Evolutionary conservation across 2,113 vertebrate species (phyloP).

Genomic region (Pristiophorus japonicus): DNA sequence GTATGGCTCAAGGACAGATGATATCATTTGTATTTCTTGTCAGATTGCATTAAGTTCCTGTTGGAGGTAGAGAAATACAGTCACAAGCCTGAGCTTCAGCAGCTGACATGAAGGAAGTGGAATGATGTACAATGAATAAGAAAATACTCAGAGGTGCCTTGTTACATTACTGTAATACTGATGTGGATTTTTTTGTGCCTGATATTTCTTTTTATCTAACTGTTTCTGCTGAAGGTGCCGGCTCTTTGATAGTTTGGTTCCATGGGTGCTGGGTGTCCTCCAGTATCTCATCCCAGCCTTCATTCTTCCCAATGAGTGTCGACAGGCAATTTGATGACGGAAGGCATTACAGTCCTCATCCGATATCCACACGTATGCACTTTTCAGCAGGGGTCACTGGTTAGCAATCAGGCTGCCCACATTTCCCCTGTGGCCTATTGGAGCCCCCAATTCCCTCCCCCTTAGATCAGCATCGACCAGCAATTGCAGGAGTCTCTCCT

Average conservation of each 20-base stretch:
- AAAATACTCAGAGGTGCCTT: not conserved
- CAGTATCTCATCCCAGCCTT: not conserved
- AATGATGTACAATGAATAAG: not conserved
- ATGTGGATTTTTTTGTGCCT: not conserved
- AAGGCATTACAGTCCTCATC: not conserved
- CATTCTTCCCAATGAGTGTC: not conserved
- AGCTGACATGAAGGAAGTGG: not conserved
- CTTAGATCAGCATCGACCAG: not conserved
- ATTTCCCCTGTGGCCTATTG: too few relatives aligned
- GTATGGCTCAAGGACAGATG: not conserved
- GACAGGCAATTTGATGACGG: not conserved
- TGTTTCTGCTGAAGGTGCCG: not conserved
- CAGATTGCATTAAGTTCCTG: not conserved
- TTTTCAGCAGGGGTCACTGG: not conserved
- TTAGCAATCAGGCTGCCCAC: not conserved
- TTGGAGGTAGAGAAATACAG: not conserved
- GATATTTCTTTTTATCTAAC: not conserved
- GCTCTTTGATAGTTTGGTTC: not conserved
- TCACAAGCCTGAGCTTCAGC: not conserved
- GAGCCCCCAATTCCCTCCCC: not conserved
- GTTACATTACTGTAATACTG: not conserved
- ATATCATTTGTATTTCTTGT: not conserved
- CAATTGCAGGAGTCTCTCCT: not conserved
- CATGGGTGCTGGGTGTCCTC: not conserved
- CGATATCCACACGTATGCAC: not conserved